A percentile compares a stretch with the other conserved stretches of the same genome.
Conservation (phyloP, 2,113 vertebrate genomes). For the Protobothrops mucrosquamatus region DNA sequence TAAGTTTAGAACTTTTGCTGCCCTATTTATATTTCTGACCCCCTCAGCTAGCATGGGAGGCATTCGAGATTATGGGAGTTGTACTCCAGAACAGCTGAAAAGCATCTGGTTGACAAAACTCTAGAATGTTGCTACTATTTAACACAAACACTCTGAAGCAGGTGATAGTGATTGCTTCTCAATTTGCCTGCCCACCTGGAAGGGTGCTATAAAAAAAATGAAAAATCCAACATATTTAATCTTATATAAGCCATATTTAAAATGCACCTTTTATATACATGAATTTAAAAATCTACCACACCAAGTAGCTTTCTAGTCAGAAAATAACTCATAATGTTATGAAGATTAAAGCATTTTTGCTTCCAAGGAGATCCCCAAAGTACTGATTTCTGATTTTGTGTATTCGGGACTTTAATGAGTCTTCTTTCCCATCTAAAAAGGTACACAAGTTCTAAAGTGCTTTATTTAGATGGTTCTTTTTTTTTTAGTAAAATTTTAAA, state of each 20-base stretch:
- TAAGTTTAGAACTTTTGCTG: not conserved
- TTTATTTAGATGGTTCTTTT: slow-evolving; percentile 19
- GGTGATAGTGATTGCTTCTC: not conserved
- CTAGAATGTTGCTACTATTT: not conserved
- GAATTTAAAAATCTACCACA: not conserved
- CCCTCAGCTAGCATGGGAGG: not conserved
- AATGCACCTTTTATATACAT: not conserved
- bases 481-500: slow-evolving; percentile 1
- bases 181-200: not conserved
- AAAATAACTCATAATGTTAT: not conserved
- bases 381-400: not conserved
- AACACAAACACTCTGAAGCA: not conserved
- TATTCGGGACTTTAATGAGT: not conserved
- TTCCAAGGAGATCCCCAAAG: not conserved
- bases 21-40: not conserved
- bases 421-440: not conserved
- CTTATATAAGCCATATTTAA: not conserved
- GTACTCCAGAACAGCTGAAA: not conserved
- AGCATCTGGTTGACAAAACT: not conserved
- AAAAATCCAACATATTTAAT: not conserved
- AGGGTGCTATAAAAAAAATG: not conserved
- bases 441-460: slow-evolving; percentile 7
- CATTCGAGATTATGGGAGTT: not conserved
- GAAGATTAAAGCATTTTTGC: not conserved
- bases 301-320: no score